A percentile compares a stretch with the other conserved stretches of the same genome.
phyloP scores from a whole-genome alignment of 2,888 invertebrate genomes.

The Agrypnus murinus region DNA sequence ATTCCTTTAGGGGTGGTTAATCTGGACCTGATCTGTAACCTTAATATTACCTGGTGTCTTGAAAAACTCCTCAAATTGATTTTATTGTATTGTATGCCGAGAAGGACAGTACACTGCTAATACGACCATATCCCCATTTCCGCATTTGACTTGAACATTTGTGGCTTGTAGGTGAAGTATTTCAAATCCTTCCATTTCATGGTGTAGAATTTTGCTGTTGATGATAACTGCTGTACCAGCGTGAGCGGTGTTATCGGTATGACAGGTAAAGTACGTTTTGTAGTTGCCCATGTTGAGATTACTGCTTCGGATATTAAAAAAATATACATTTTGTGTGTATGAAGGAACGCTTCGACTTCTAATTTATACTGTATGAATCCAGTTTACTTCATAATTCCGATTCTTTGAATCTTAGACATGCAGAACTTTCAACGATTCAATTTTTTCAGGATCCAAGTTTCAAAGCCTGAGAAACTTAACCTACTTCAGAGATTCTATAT shows the following conservation, averaged over 20 bases:
- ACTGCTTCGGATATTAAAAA: conserved; percentile 45
- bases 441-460: too few species aligned
- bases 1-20: conserved; percentile 35
- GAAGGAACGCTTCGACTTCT: conserved; percentile 27
- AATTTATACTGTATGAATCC: conserved; percentile 13
- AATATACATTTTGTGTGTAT: conserved; percentile 41
- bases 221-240: conserved; percentile 50
- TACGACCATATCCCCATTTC: too few species aligned
- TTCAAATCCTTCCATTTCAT: conserved; percentile 41
- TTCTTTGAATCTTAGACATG: too few species aligned
- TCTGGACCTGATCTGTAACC: conserved; percentile 41
- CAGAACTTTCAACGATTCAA: too few species aligned
- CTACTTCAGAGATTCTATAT: too few species aligned
- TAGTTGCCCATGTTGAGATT: conserved; percentile 43
- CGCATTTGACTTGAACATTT: too few species aligned
- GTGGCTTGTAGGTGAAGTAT: conserved; percentile 35
- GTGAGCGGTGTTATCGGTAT: conserved; percentile 45
- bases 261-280: conserved; percentile 36
- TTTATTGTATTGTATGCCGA: too few species aligned
- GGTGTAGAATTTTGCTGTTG: conserved; percentile 40
- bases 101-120: too few species aligned
- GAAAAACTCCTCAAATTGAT: conserved; percentile 31
- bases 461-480: too few species aligned
- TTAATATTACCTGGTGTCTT: conserved; percentile 33
- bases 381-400: too few species aligned